Conservation (phyloP, 2,797 vertebrate genomes). For the Sebastes minor region DNA sequence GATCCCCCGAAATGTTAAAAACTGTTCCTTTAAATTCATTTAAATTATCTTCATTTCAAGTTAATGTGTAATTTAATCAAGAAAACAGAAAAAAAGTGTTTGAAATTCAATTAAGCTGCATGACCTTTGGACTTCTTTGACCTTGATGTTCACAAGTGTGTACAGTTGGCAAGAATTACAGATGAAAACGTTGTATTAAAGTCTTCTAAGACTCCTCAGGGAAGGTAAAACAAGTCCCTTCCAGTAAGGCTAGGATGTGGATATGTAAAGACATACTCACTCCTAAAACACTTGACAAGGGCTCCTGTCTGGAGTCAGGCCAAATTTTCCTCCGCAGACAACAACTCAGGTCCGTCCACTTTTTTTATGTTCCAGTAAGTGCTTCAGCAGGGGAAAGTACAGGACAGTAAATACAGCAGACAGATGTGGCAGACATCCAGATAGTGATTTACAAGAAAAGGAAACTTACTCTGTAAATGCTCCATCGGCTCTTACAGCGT, state of each 20-base stretch:
- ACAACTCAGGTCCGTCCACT: not conserved
- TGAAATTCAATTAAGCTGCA: not conserved
- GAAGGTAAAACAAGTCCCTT: not conserved
- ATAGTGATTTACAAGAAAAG: slow-evolving; percentile 28
- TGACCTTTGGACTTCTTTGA: not conserved
- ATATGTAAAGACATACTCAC: not conserved
- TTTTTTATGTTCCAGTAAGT: slow-evolving; percentile 19
- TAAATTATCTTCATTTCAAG: not conserved
- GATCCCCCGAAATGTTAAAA: no score
- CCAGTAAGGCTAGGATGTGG: not conserved
- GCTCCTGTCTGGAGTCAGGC: not conserved
- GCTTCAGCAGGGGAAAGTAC: slow-evolving; percentile 44
- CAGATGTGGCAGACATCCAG: not conserved
- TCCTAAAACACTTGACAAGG: not conserved
- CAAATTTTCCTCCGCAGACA: not conserved
- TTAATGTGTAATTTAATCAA: not conserved
- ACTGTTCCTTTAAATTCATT: not conserved
- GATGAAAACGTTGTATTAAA: not conserved
- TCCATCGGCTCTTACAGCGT: fast-evolving
- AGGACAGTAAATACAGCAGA: not conserved
- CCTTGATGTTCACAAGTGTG: not conserved
- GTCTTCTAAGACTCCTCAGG: not conserved
- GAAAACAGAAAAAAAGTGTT: not conserved
- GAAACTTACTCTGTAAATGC: not conserved
- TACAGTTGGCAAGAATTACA: not conserved